phyloP scores from a whole-genome alignment of 2,888 invertebrate species.

The Cryptocephalus moraei region DNA sequence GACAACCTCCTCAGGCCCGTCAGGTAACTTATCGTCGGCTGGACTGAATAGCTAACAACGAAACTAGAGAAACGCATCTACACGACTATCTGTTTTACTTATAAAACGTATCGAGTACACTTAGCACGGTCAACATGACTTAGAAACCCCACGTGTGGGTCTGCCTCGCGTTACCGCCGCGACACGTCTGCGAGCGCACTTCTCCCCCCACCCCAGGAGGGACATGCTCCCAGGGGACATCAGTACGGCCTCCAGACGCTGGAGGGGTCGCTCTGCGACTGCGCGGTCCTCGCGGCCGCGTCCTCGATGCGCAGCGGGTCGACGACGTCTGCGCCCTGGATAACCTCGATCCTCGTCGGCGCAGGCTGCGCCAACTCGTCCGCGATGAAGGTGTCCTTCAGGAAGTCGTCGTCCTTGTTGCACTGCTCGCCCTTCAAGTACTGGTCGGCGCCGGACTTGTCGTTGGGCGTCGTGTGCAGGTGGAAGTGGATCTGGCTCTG shows the following conservation, averaged over 20 bases:
- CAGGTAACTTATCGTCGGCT: no score
- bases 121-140: no score
- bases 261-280: conserved; percentile 34
- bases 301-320: conserved; percentile 19
- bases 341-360: conserved; percentile 30
- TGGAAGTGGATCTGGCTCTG: conserved; percentile 81
- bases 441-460: conserved; percentile 49
- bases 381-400: conserved; percentile 29
- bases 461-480: conserved; percentile 48
- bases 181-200: no score
- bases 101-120: no score
- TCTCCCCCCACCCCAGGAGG: no score
- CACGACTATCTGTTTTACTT: no score
- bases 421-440: conserved; percentile 55
- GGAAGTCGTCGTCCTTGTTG: conserved; percentile 56
- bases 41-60: no score
- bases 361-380: conserved; percentile 34
- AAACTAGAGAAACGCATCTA: no score
- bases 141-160: no score
- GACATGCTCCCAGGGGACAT: no score
- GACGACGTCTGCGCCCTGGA: conserved; percentile 27
- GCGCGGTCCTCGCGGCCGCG: conserved; percentile 21
- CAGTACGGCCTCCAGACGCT: conserved; percentile 69
- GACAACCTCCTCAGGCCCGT: no score
- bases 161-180: no score